Evolutionary conservation across 2,888 invertebrate species (phyloP).

Genomic region (Nemoura dubitans): DNA sequence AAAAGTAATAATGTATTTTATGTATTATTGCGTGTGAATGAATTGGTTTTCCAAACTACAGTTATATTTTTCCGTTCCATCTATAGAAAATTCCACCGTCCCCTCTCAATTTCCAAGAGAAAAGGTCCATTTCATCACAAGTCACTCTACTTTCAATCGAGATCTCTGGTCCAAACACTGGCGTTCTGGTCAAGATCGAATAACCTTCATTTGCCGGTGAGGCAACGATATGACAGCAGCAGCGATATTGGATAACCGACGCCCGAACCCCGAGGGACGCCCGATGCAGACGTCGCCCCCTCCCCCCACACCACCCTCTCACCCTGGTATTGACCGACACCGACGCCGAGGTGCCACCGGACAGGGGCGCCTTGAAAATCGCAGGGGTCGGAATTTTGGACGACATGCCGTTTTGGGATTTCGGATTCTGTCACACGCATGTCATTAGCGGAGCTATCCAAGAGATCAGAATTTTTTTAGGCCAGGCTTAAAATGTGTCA

Average conservation of each 20-base stretch:
- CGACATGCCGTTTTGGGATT: not conserved
- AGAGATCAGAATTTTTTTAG: too few relatives aligned
- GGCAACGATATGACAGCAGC: not conserved
- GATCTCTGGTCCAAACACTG: not conserved
- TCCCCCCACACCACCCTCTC: not conserved
- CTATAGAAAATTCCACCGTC: not conserved
- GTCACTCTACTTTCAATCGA: not conserved
- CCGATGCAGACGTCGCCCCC: not conserved
- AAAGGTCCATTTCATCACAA: not conserved
- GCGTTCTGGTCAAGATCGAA: not conserved
- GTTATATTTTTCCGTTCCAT: not conserved
- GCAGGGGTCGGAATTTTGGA: not conserved
- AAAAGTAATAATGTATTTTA: too few relatives aligned
- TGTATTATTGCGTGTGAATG: too few relatives aligned
- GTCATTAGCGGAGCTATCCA: too few relatives aligned
- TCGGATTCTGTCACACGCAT: not conserved
- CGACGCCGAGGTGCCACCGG: conserved; percentile 9
- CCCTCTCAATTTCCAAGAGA: not conserved
- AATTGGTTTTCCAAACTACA: too few relatives aligned
- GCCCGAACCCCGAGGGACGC: conserved; percentile 13
- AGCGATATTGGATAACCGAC: conserved; percentile 33
- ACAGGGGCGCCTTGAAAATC: not conserved
- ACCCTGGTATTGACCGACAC: conserved; percentile 21
- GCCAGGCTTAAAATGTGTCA: too few relatives aligned
- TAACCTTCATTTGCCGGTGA: conserved; percentile 7